Conservation (phyloP, 1,140 invertebrate species). For the Solenopsis fugax region DNA sequence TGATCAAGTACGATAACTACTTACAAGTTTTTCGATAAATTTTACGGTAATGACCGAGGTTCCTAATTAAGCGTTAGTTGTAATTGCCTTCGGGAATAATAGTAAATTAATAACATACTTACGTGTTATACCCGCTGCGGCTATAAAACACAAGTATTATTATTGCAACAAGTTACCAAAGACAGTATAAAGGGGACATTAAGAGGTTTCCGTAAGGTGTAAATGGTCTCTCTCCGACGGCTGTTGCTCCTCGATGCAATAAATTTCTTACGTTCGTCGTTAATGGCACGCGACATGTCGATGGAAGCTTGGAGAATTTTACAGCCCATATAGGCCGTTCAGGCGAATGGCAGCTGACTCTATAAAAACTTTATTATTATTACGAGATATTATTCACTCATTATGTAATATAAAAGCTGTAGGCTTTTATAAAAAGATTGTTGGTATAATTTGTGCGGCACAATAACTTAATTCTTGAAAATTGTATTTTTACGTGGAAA, state of each 20-base stretch:
- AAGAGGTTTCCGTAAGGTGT: slow-evolving; percentile 6
- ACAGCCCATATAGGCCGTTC: background rate
- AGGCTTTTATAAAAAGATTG: background rate
- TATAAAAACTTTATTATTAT: slow-evolving; percentile 12
- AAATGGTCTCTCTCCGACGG: slow-evolving; percentile 20
- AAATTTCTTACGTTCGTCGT: slow-evolving; percentile 35
- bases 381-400: background rate
- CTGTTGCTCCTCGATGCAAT: background rate
- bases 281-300: slow-evolving; percentile 10
- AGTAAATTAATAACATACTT: slow-evolving; percentile 21
- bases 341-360: background rate
- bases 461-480: background rate
- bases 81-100: slow-evolving; percentile 20
- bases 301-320: background rate
- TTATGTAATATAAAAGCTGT: background rate
- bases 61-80: background rate
- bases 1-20: background rate
- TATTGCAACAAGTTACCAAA: slow-evolving; percentile 14
- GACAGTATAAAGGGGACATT: slow-evolving; percentile 25
- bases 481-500: background rate
- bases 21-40: slow-evolving; percentile 35
- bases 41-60: background rate
- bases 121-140: background rate
- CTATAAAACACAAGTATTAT: slow-evolving; percentile 30
- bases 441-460: background rate